These are phyloP conservation scores for Octopus sinensis DNA, from an alignment of 1,140 invertebrate species.

Conservation along the genomic window DNA sequence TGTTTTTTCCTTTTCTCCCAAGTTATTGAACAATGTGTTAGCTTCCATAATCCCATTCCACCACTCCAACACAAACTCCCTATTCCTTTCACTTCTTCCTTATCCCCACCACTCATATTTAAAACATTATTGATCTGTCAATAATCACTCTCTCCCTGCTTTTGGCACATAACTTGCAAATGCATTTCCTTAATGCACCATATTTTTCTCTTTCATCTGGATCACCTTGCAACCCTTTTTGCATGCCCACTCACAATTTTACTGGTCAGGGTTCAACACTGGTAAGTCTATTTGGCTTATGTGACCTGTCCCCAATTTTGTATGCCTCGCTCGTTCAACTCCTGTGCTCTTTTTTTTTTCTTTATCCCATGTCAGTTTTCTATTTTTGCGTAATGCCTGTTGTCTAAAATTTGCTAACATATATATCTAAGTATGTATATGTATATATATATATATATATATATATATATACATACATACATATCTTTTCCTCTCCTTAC, in stretches of 20 bases:
- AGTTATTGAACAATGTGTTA: not conserved
- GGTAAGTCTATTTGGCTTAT: conserved; percentile 12
- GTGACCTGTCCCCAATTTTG: not conserved
- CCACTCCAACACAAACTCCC: not conserved
- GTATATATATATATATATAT: no score
- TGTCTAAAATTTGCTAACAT: no score
- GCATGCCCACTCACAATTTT: conserved; percentile 20
- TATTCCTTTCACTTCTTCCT: not conserved
- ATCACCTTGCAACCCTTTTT: conserved; percentile 20
- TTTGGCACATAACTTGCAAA: not conserved
- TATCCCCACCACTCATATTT: not conserved
- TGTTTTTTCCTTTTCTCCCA: not conserved
- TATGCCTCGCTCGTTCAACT: not conserved
- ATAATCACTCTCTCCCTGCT: not conserved
- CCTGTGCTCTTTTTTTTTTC: not conserved
- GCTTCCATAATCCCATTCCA: not conserved
- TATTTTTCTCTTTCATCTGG: conserved; percentile 25
- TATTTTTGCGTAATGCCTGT: no score
- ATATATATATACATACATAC: no score
- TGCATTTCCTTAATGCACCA: conserved; percentile 14
- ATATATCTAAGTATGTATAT: no score
- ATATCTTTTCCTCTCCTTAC: no score
- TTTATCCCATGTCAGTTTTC: not conserved
- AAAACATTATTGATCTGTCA: no score
- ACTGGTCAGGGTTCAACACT: conserved; percentile 14